phyloP scores from a whole-genome alignment of 2,888 invertebrate genomes.

The Globia sparganii region DNA sequence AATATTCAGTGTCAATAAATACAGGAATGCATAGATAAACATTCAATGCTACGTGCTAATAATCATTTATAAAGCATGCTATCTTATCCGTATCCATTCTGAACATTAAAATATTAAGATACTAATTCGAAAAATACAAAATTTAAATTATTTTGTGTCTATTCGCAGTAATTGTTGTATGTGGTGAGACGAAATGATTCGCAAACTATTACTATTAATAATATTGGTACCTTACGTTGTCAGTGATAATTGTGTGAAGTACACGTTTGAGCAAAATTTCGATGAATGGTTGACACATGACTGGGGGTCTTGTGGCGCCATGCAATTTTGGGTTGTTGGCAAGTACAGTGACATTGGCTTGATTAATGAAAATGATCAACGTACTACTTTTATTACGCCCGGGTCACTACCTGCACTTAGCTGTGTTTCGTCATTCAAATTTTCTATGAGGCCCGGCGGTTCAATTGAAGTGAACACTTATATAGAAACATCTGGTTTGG shows the following conservation, averaged over 20 bases:
- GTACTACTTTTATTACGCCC: conserved; percentile 35
- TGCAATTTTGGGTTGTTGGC: not conserved
- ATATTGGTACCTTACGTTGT: conserved; percentile 40
- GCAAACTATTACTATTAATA: conserved; percentile 9
- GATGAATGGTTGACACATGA: conserved; percentile 3
- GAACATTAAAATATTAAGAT: conserved; percentile 51
- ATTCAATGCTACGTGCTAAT: conserved; percentile 21
- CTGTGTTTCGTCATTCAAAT: not conserved
- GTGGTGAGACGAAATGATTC: conserved; percentile 31
- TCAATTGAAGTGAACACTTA: not conserved
- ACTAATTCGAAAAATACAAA: conserved; percentile 50
- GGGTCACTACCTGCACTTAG: not conserved
- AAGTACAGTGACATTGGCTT: not conserved
- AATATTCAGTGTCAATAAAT: conserved; percentile 9
- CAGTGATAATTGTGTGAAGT: conserved; percentile 5
- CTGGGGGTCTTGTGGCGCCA: not conserved
- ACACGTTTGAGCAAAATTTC: not conserved
- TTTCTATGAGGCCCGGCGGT: not conserved
- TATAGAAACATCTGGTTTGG: not conserved
- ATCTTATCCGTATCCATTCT: conserved; percentile 50
- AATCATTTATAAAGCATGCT: conserved; percentile 31
- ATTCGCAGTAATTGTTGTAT: conserved; percentile 51
- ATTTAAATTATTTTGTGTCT: conserved; percentile 59
- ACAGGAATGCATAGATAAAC: conserved; percentile 16
- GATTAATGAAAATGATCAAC: not conserved